Evolutionary conservation across 2,888 invertebrate genomes (phyloP).

Genomic region (Ceratothoa steindachneri): DNA sequence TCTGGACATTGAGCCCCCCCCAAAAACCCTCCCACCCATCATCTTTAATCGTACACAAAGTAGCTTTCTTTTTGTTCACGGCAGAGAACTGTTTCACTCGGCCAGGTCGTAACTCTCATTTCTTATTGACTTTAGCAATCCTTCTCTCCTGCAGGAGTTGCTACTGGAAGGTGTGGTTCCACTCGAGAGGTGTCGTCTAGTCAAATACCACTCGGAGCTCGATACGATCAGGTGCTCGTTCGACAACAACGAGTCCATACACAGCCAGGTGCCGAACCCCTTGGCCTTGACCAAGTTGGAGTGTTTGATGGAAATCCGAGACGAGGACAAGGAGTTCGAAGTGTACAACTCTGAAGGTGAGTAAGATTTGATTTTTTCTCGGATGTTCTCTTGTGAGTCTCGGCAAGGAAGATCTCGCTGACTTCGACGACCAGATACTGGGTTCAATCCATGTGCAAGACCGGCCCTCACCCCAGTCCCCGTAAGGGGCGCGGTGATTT

Average conservation of each 20-base stretch:
- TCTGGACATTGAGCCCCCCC: no score
- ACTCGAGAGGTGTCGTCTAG: constrained; percentile 66
- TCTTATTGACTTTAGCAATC: no score
- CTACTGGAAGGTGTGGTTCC: constrained; percentile 61
- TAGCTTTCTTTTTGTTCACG: no score
- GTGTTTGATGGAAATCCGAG: constrained; percentile 65
- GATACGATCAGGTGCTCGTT: constrained; percentile 67
- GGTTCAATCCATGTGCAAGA: no score
- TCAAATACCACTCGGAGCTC: constrained; percentile 63
- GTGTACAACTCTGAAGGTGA: constrained; percentile 63
- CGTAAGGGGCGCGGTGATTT: no score
- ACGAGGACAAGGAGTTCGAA: constrained; percentile 62
- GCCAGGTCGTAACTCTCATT: no score
- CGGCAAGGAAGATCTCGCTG: neutral
- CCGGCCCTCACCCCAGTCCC: no score
- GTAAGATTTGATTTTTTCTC: constrained; percentile 8
- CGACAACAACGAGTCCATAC: constrained; percentile 58
- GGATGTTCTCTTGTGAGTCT: constrained; percentile 4
- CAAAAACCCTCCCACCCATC: no score
- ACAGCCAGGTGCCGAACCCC: constrained; percentile 56
- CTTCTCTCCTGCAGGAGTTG: constrained; percentile 59
- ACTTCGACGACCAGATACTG: no score
- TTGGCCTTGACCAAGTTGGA: constrained; percentile 58
- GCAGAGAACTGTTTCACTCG: no score
- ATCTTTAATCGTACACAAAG: no score